Percentiles rank a stretch among this genome's conserved stretches.
These are phyloP conservation scores for Platysteira castanea DNA, from an alignment of 2,113 vertebrate species.

Conservation along the genomic window DNA sequence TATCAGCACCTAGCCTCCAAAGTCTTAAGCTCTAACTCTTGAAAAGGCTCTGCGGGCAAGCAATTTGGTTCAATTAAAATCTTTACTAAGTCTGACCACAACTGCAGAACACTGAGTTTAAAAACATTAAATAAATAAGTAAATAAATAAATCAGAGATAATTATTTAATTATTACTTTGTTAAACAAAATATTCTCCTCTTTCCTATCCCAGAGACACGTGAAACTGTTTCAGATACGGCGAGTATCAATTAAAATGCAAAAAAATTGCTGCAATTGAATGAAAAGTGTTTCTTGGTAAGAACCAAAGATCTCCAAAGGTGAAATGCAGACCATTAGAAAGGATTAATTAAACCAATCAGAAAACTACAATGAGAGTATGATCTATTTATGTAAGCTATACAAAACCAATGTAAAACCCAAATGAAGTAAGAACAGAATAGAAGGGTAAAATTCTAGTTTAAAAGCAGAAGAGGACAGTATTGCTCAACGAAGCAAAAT, in stretches of 20 bases:
- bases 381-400: neutral
- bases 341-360: neutral
- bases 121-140: neutral
- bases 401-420: neutral
- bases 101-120: neutral
- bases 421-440: neutral
- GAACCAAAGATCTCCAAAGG: neutral
- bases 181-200: neutral
- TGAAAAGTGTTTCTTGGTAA: neutral
- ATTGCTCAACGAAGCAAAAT: neutral
- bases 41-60: neutral
- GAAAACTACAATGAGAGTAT: neutral
- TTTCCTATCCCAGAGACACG: neutral
- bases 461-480: neutral
- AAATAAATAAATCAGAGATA: neutral
- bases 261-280: neutral
- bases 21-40: neutral
- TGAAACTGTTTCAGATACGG: neutral
- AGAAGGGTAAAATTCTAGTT: neutral
- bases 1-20: neutral
- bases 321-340: neutral
- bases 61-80: neutral
- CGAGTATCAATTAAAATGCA: neutral
- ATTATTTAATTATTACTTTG: neutral
- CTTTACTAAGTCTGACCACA: neutral